phyloP scores from a whole-genome alignment of 2,113 vertebrate species.

The Lycaon pictus region DNA sequence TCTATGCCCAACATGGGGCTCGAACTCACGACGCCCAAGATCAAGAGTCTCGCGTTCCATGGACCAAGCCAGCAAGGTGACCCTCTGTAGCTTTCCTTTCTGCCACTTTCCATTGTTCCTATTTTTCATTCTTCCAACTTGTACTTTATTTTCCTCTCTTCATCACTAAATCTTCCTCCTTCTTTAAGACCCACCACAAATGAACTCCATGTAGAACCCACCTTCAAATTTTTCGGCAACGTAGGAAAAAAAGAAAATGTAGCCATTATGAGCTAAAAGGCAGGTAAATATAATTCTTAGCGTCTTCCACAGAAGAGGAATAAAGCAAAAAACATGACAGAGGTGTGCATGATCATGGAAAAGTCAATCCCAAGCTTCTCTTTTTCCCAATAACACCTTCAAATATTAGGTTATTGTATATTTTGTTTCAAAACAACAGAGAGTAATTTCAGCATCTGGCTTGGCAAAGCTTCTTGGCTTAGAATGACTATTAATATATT shows the following conservation, averaged over 20 bases:
- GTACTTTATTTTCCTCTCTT: background rate
- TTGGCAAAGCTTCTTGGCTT: conserved; percentile 40
- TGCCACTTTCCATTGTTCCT: background rate
- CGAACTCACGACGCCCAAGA: background rate
- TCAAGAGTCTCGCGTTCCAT: background rate
- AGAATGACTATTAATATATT: background rate
- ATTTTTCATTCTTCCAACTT: background rate
- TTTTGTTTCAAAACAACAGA: conserved; percentile 24
- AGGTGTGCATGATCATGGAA: background rate
- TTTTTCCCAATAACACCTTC: background rate
- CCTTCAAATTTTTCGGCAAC: background rate
- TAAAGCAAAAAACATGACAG: background rate
- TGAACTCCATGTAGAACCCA: background rate
- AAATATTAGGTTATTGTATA: conserved; percentile 1
- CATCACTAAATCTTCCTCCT: background rate
- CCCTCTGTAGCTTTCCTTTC: background rate
- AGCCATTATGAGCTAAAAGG: background rate
- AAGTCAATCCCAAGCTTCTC: background rate
- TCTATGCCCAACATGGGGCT: background rate
- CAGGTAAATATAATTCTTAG: background rate
- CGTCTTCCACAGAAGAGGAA: background rate
- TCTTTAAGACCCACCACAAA: background rate
- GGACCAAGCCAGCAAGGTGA: background rate
- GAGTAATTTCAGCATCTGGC: background rate
- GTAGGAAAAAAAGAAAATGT: background rate